Percentiles rank a stretch among this genome's conserved stretches.
Evolutionary conservation across 1,140 invertebrate species (phyloP).

Genomic region (Micrasema longulum): DNA sequence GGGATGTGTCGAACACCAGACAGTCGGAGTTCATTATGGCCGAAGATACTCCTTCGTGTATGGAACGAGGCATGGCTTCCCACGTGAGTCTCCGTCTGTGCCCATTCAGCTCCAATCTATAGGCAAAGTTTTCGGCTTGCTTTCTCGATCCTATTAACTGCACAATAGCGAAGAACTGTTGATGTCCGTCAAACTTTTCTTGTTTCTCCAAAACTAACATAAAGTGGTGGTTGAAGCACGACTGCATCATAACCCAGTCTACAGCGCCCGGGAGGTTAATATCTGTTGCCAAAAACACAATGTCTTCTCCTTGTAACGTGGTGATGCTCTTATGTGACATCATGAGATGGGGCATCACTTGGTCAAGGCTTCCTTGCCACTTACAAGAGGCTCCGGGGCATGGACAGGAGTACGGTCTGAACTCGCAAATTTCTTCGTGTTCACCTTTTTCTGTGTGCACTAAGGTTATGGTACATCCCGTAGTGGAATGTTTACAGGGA

Average conservation of each 20-base stretch:
- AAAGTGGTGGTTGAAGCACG: constrained; percentile 98
- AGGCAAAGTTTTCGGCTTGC: constrained; percentile 99
- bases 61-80: constrained; percentile 98
- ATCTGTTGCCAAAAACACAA: constrained; percentile 99
- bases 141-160: constrained; percentile 98
- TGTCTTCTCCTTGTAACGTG: constrained; percentile 97
- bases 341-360: constrained; percentile 97
- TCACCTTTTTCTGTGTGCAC: constrained; percentile 97
- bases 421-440: constrained; percentile 98
- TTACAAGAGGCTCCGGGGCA: constrained; percentile 99
- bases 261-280: constrained; percentile 99
- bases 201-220: constrained; percentile 99
- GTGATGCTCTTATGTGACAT: constrained; percentile 99
- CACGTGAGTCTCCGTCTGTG: constrained; percentile 93
- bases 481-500: constrained; percentile 98
- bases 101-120: constrained; percentile 96
- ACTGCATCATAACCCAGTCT: constrained; percentile 99
- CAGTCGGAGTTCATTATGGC: constrained; percentile 99
- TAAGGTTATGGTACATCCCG: constrained; percentile 93
- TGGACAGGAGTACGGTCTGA: constrained; percentile 96
- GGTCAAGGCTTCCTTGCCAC: constrained; percentile 96
- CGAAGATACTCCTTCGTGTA: constrained; percentile 97
- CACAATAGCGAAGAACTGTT: constrained; percentile 99
- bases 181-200: constrained; percentile 97
- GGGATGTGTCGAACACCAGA: constrained; percentile 97